Base-by-base conservation (phyloP, 2,797 vertebrate species). In the Australoheros facetus region DNA sequence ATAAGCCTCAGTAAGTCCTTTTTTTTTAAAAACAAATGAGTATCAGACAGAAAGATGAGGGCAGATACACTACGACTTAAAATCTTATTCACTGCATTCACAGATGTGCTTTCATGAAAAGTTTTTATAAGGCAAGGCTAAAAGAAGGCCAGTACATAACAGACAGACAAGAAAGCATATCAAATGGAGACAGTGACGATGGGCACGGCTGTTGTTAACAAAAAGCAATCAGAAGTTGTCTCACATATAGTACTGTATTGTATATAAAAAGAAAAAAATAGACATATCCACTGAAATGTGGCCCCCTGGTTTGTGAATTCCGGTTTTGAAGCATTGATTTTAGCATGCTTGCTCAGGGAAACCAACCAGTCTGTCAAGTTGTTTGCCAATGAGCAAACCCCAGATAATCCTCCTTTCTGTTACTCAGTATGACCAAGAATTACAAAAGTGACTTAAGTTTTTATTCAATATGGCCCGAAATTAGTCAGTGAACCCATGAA, bases 21-120 rank as follows among this genome's bases (percentile, higher is more conserved):
- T 82, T 84, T 84, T 56, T 34, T 37, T 37, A 37, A 86, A 37
- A 86, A 70, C 53, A 45, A 79, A 72, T 58, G 70, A 28, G 71
- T 80, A 79, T 79, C 71, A 77, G 77, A 71, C 56, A 39, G 56
- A 56, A 72, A 85, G 71, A 85, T 78, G 76, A 78, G 45, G 62
- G 34, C 56, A 71, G 78, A 84, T 79, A 57, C 34, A 51, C 58
- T 2, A 56, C 58, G 19, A 78, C 85, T 82, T 64, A 19, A 79
- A 84, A 66, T 64, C 75, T 48, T 77, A 71, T 73, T 79, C 37
- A 66, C 70, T 73, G 37, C 77, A 69, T 73, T 79, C 37, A 62
- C 16, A 55, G 13, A 56, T 5, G 26, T 6, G 13, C 64, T 73
- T 72, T 69, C 28, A 59, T 51, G 53, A 26, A 5, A 16, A 48